These are phyloP conservation scores for Zosterops hypoxanthus DNA, from an alignment of 2,113 vertebrate genomes.

Conservation along the genomic window DNA sequence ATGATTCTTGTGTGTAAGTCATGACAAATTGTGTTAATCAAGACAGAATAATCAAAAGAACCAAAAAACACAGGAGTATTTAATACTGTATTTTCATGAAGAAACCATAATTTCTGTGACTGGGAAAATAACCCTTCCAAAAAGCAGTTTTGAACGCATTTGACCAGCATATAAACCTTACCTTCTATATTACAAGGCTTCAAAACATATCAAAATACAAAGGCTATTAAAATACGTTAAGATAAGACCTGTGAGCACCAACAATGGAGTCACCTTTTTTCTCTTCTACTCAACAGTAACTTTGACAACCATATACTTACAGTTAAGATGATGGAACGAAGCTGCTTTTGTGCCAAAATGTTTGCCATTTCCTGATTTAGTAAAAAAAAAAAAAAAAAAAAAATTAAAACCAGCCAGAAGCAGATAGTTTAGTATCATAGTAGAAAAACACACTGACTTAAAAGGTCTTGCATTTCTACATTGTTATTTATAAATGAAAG, in stretches of 20 bases:
- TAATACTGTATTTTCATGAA: not conserved
- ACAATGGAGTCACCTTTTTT: not conserved
- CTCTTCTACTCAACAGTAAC: not conserved
- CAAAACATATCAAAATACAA: not conserved
- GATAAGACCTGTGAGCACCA: not conserved
- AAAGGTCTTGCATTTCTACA: not conserved
- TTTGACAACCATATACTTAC: slow-evolving; percentile 79
- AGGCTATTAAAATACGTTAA: not conserved
- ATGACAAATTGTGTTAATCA: not conserved
- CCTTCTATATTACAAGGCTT: not conserved
- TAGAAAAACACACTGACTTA: not conserved
- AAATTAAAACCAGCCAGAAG: not conserved
- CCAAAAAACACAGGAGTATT: not conserved
- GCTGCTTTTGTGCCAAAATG: slow-evolving; percentile 95
- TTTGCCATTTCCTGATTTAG: slow-evolving; percentile 92
- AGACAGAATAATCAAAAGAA: not conserved
- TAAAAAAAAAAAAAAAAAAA: not conserved
- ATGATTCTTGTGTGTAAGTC: not conserved
- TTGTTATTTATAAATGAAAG: not conserved
- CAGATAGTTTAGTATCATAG: not conserved
- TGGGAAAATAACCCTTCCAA: not conserved
- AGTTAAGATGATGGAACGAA: slow-evolving; percentile 92
- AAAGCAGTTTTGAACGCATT: not conserved
- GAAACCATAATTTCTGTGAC: not conserved
- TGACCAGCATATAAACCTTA: not conserved